These are phyloP conservation scores for Hemitrygon akajei DNA, from an alignment of 2,797 vertebrate genomes.

Conservation along the genomic window DNA sequence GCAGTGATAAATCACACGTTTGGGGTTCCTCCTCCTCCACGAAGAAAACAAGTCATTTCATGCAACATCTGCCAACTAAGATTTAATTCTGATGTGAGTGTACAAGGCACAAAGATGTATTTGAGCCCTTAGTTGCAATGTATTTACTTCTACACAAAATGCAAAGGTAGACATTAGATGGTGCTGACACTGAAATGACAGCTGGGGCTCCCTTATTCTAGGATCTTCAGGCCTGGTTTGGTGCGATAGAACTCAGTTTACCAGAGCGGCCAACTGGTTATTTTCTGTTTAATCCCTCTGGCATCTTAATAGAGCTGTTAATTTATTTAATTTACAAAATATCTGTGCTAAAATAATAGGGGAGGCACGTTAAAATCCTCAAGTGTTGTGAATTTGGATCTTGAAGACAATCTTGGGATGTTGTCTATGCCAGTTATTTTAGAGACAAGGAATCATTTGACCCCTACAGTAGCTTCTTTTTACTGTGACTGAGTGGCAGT, in stretches of 20 bases:
- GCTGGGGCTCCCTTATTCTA: neutral
- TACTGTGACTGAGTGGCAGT: slow-evolving; percentile 50
- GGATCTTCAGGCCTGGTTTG: neutral
- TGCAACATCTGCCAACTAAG: slow-evolving; percentile 93
- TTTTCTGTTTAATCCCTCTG: neutral
- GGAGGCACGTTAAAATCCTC: neutral
- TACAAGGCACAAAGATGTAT: neutral
- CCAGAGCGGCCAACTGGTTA: neutral
- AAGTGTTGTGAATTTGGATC: slow-evolving; percentile 12
- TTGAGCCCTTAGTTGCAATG: slow-evolving; percentile 24
- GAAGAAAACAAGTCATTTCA: slow-evolving; percentile 85
- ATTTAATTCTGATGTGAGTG: slow-evolving; percentile 97
- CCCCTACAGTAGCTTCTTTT: slow-evolving; percentile 51
- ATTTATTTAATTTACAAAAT: neutral
- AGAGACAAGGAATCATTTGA: slow-evolving; percentile 31
- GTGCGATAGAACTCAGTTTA: neutral
- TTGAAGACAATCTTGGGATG: neutral
- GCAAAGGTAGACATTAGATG: neutral
- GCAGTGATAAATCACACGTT: slow-evolving; percentile 94
- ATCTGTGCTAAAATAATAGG: neutral
- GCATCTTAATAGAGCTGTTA: neutral
- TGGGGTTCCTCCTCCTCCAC: slow-evolving; percentile 73
- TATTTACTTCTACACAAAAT: neutral
- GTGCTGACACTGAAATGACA: neutral
- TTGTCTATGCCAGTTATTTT: slow-evolving; percentile 26